A percentile compares a stretch with the other conserved stretches of the same genome.
Conservation (phyloP, 2,888 invertebrate genomes). For the Ametastegia equiseti region DNA sequence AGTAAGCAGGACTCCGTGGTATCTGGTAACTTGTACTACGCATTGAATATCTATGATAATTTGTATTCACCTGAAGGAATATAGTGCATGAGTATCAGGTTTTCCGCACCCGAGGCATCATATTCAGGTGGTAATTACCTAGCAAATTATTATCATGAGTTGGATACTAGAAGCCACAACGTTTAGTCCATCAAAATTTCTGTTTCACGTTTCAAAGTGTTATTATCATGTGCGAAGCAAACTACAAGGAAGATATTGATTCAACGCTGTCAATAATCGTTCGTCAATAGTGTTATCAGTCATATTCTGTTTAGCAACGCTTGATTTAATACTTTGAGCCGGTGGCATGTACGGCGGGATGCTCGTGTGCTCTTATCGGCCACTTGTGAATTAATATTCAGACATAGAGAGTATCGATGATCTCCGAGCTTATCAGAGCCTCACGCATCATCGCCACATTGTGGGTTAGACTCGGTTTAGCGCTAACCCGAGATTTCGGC, state of each 20-base stretch:
- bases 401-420: constrained; percentile 33
- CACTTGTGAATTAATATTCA: constrained; percentile 29
- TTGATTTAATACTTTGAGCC: constrained; percentile 21
- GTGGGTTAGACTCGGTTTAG: constrained; percentile 12
- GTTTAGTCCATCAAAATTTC: background rate
- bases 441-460: constrained; percentile 40
- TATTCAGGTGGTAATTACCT: background rate
- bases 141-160: background rate
- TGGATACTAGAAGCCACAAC: background rate
- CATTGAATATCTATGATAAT: background rate
- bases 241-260: background rate
- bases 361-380: background rate
- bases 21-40: background rate
- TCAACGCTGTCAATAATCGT: background rate
- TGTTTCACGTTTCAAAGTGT: background rate
- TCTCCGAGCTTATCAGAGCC: constrained; percentile 22
- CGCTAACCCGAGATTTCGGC: background rate
- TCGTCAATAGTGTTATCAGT: constrained; percentile 17
- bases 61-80: background rate
- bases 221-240: background rate
- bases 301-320: constrained; percentile 30
- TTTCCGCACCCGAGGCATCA: background rate
- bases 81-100: background rate
- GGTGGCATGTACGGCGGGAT: background rate
- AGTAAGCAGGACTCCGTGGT: background rate